Base-by-base conservation (phyloP, 1,140 invertebrate species). In the Olivierus martensii region DNA sequence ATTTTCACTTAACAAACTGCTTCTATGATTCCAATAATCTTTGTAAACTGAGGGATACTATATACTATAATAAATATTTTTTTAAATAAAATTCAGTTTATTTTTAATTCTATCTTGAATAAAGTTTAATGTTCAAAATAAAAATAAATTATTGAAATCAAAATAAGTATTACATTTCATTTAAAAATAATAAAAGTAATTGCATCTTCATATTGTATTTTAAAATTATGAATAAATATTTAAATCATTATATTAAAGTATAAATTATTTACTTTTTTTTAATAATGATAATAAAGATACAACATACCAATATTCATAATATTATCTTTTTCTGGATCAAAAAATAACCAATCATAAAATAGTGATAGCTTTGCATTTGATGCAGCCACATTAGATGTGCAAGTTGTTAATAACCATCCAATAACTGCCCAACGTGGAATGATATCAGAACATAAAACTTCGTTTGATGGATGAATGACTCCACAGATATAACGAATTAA, bases 401-500 rank as follows among this genome's bases (percentile, higher is more conserved):
- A 97, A 17, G 92, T 94, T 17, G 90, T 94, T 19, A 98, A 76
- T 12, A 98, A 77, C 93, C 93, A 97, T 15, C 93, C 92, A 68
- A 97, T 96, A 9, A 98, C 87, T 42, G 93, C 93, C 93, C 93
- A 98, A 57, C 94, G 78, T 55, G 93, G 93, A 68, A 95, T 94
- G 63, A 98, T 91, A 66, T 97, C 93, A n/a, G 91, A 95, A 69
- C 89, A 92, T 10, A 98, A 72, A 50, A 95, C 76, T 71, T 97
- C 93, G 72, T 98, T 98, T 37, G 91, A 87, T 22, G 94, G 94
- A 74, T 98, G 94, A 67, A 97, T 96, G 0, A 94, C 89, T 55
- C 89, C 89, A 63, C 96, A 93, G 56, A 98, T 97, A 66, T 94
- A 98, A 9, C 94, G 76, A 62, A 97, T 98, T 63, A 97, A 79